Conservation (phyloP, 2,888 invertebrate species). For the Alentia gelatinosa region DNA sequence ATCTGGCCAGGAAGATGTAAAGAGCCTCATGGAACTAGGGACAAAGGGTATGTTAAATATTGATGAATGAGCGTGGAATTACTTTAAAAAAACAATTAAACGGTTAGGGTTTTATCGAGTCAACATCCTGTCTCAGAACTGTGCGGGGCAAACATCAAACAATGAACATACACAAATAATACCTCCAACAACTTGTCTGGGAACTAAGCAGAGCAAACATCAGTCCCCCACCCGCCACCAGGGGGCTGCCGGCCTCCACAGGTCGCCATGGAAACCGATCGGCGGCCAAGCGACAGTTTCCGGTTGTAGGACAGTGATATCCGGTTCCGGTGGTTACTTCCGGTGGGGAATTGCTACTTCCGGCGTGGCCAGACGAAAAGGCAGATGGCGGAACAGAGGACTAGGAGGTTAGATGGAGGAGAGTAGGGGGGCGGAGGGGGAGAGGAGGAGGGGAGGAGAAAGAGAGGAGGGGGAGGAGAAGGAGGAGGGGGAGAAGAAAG, state of each 20-base stretch:
- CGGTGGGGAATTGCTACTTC: slow-evolving; percentile 24
- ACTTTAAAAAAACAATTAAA: too few relatives aligned
- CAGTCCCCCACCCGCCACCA: background rate
- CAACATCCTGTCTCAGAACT: too few relatives aligned
- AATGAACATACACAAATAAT: too few relatives aligned
- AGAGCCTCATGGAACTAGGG: too few relatives aligned
- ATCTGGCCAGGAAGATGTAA: too few relatives aligned
- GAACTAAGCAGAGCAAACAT: too few relatives aligned
- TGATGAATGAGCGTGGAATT: too few relatives aligned
- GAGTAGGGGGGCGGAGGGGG: background rate
- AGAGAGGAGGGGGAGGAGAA: background rate
- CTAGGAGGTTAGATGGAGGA: background rate
- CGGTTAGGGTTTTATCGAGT: too few relatives aligned
- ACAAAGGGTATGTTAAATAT: too few relatives aligned
- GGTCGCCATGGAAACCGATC: background rate
- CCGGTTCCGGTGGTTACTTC: background rate
- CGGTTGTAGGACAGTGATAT: slow-evolving; percentile 18
- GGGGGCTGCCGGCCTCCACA: background rate
- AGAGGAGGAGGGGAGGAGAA: background rate
- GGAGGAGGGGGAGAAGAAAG: background rate
- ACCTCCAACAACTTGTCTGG: too few relatives aligned
- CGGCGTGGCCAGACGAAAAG: background rate
- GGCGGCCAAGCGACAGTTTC: background rate
- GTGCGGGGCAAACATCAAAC: too few relatives aligned
- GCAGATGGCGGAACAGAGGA: background rate